Percentiles rank a stretch among this genome's conserved stretches.
Conservation (phyloP, 2,888 invertebrate species). For the Thysanoteuthis rhombus region DNA sequence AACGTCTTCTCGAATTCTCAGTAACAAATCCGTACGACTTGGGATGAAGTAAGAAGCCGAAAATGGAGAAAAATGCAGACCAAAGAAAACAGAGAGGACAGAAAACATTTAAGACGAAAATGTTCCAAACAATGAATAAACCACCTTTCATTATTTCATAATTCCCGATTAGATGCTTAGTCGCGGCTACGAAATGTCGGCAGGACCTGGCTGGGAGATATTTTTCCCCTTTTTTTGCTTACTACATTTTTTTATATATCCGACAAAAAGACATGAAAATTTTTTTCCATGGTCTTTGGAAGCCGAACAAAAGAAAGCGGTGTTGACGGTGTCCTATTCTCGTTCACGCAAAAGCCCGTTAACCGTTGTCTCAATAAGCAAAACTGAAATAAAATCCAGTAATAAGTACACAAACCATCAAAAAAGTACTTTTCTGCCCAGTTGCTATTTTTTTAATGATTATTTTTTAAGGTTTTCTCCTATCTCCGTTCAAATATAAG, state of each 20-base stretch:
- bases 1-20: not conserved
- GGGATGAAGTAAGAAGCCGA: not conserved
- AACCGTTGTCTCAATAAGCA: not conserved
- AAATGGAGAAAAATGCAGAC: not conserved
- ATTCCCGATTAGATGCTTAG: conserved; percentile 17
- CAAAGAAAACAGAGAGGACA: not conserved
- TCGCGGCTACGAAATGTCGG: conserved; percentile 24
- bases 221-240: not conserved
- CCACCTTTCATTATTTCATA: not conserved
- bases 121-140: not conserved
- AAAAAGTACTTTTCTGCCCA: not conserved
- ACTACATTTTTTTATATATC: conserved; percentile 26
- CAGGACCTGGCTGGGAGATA: conserved; percentile 14
- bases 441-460: not conserved
- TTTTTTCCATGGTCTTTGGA: not conserved
- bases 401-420: not conserved
- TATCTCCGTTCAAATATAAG: not conserved
- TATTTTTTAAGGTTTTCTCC: not conserved
- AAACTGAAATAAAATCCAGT: not conserved
- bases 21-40: not conserved
- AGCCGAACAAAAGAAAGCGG: conserved; percentile 12
- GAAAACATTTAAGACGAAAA: not conserved
- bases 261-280: not conserved
- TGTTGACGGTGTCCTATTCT: not conserved
- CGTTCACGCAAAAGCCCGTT: not conserved